phyloP scores from a whole-genome alignment of 2,888 invertebrate genomes.

The Gastracanthus pulcherrimus region DNA sequence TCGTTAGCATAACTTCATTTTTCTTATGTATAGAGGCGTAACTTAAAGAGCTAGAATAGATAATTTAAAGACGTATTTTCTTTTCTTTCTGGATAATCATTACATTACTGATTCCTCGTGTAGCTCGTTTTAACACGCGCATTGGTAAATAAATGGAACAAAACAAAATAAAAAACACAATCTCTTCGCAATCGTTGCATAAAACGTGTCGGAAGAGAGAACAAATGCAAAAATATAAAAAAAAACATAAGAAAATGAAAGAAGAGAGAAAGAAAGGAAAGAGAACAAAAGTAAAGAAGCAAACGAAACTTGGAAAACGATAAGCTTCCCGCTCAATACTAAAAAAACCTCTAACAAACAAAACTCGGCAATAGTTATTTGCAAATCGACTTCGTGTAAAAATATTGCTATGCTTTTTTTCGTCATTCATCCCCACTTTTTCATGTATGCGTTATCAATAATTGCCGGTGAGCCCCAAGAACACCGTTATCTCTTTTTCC shows the following conservation, averaged over 20 bases:
- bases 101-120: conserved; percentile 57
- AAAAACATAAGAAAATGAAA: conserved; percentile 57
- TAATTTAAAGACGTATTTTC: conserved; percentile 71
- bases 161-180: conserved; percentile 58
- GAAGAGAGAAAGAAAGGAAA: conserved; percentile 57
- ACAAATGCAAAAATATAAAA: conserved; percentile 58
- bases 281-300: conserved; percentile 53
- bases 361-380: conserved; percentile 63
- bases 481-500: conserved; percentile 32
- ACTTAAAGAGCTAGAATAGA: conserved; percentile 73
- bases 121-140: conserved; percentile 55
- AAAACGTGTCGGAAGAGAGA: conserved; percentile 60
- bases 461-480: conserved; percentile 40
- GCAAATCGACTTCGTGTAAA: conserved; percentile 71
- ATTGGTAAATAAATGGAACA: conserved; percentile 55
- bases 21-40: conserved; percentile 69
- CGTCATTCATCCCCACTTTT: conserved; percentile 57
- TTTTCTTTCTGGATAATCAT: conserved; percentile 60
- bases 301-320: conserved; percentile 58
- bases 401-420: conserved; percentile 69
- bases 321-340: conserved; percentile 55
- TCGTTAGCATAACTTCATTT: conserved; percentile 73
- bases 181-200: conserved; percentile 58
- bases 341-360: conserved; percentile 60
- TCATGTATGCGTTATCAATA: conserved; percentile 37